Conservation (phyloP, 2,888 invertebrate species). For the Thymelicus acteon region DNA sequence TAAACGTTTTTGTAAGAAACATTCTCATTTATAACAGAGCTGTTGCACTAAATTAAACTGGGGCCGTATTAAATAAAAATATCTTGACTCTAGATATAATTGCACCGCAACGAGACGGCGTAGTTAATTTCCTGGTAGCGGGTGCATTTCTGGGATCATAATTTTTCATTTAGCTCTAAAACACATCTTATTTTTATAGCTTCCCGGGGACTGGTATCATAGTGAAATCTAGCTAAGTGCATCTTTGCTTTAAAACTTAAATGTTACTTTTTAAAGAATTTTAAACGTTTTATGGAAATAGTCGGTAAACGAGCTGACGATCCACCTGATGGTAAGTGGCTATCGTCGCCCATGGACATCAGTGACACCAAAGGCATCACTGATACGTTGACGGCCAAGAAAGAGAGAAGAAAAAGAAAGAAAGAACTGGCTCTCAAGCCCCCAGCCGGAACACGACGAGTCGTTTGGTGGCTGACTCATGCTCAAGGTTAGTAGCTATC, state of each 20-base stretch:
- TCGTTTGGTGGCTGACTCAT: no score
- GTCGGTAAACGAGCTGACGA: no score
- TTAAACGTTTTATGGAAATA: no score
- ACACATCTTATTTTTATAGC: slow-evolving; percentile 35
- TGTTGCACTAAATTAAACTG: not conserved
- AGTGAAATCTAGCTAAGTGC: slow-evolving; percentile 15
- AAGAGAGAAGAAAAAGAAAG: no score
- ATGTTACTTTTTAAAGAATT: not conserved
- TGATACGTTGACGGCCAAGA: no score
- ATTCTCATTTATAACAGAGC: not conserved
- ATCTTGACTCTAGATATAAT: slow-evolving; percentile 27
- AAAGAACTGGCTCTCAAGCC: no score
- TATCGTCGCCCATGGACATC: no score
- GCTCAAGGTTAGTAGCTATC: no score
- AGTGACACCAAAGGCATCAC: no score
- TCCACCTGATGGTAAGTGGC: no score
- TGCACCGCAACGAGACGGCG: slow-evolving; percentile 31
- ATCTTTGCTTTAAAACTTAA: slow-evolving; percentile 7
- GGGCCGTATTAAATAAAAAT: slow-evolving; percentile 32
- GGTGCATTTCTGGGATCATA: slow-evolving; percentile 41
- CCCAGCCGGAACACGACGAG: no score
- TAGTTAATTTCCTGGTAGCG: slow-evolving; percentile 35
- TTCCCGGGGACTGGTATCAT: slow-evolving; percentile 32
- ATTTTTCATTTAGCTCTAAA: slow-evolving; percentile 45
- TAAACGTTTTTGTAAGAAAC: not conserved